Percentiles rank a stretch among this genome's conserved stretches.
These are phyloP conservation scores for Psittacula derbiana DNA, from an alignment of 2,797 vertebrate species.

Conservation along the genomic window DNA sequence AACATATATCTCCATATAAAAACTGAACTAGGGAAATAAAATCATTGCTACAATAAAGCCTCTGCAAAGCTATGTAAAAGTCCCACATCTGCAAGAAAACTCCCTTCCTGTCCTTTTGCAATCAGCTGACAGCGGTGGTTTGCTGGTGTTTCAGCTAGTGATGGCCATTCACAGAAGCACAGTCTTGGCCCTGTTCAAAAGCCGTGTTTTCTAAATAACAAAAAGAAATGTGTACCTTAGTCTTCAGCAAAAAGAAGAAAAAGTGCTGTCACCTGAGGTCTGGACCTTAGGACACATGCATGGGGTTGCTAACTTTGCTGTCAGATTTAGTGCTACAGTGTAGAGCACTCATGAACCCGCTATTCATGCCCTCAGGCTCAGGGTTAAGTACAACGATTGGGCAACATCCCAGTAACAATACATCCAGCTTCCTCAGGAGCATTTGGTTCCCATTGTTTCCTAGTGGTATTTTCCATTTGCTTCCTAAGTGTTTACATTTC, in stretches of 20 bases:
- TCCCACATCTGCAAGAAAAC: conserved; percentile 8
- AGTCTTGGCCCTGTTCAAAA: neutral
- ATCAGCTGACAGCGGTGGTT: neutral
- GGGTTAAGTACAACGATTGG: neutral
- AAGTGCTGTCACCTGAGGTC: neutral
- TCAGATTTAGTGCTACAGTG: neutral
- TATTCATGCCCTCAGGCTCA: neutral
- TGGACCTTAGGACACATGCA: neutral
- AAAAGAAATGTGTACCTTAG: neutral
- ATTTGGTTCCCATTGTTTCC: neutral
- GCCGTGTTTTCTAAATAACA: neutral
- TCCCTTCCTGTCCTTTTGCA: conserved; percentile 29
- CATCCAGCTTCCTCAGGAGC: neutral
- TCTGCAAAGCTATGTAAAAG: neutral
- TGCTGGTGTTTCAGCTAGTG: neutral
- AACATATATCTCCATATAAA: neutral
- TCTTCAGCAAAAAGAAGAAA: neutral
- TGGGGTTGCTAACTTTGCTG: neutral
- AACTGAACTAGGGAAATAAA: neutral
- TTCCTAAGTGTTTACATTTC: neutral
- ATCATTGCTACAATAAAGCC: neutral
- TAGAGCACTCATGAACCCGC: neutral
- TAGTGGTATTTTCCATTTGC: conserved; percentile 13
- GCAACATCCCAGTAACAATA: conserved; percentile 36
- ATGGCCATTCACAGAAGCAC: neutral